Evolutionary conservation across 35 echinoderm and acorn worm species (phyloP).

Genomic region (Diadema setosum): DNA sequence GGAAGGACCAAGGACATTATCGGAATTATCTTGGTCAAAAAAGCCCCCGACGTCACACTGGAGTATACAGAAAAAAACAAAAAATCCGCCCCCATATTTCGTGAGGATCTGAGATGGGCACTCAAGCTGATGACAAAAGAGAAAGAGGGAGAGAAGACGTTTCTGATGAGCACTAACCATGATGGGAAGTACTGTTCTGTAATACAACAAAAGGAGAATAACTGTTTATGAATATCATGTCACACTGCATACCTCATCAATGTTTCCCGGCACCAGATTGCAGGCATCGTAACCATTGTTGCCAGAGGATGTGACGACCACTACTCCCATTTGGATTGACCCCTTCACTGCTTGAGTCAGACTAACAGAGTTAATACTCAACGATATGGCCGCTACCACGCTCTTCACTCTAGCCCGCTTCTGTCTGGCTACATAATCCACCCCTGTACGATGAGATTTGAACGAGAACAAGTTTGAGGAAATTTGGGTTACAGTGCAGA

Average conservation of each 20-base stretch:
- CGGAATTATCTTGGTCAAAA: too few relatives aligned
- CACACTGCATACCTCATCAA: background rate
- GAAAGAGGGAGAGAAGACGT: too few relatives aligned
- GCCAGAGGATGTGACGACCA: background rate
- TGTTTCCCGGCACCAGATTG: background rate
- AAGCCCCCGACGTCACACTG: too few relatives aligned
- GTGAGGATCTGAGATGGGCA: too few relatives aligned
- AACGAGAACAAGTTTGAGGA: background rate
- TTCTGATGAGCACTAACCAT: too few relatives aligned
- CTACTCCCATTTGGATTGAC: background rate
- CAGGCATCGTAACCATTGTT: background rate
- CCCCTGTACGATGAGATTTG: background rate
- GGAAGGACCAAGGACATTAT: too few relatives aligned
- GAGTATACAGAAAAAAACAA: too few relatives aligned
- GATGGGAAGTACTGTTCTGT: too few relatives aligned
- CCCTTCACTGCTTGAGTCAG: background rate
- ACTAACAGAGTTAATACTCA: background rate
- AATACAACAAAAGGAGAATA: too few relatives aligned
- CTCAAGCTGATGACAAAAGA: too few relatives aligned
- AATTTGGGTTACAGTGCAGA: background rate
- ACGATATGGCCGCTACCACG: background rate
- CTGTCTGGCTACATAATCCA: background rate
- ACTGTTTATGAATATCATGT: too few relatives aligned
- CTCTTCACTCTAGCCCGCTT: background rate
- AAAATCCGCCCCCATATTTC: too few relatives aligned